A percentile compares a stretch with the other conserved stretches of the same genome.
phyloP scores from a whole-genome alignment of 2,797 vertebrate species.

The Megaceryle alcyon region DNA sequence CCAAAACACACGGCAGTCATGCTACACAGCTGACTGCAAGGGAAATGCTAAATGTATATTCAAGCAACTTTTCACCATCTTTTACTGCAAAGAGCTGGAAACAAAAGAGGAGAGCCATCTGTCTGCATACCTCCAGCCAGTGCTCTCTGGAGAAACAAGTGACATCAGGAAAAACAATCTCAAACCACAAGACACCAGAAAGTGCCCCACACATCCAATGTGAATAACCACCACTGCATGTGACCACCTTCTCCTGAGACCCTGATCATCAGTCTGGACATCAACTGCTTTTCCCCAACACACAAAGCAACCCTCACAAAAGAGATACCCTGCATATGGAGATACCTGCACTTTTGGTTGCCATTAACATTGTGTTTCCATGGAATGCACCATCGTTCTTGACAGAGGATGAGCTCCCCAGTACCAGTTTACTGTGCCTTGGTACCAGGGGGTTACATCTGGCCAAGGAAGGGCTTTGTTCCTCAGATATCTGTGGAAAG shows the following conservation, averaged over 20 bases:
- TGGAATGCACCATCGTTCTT: not conserved
- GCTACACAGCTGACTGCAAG: conserved; percentile 28
- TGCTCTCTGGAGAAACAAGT: not conserved
- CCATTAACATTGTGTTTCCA: not conserved
- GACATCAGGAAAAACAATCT: not conserved
- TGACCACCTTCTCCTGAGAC: not conserved
- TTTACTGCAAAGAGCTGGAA: conserved; percentile 22
- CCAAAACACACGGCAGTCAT: conserved; percentile 16
- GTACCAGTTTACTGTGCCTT: not conserved
- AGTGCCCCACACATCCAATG: not conserved
- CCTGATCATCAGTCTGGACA: not conserved
- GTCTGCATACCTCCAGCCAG: not conserved
- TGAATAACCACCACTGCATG: not conserved
- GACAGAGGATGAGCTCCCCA: not conserved
- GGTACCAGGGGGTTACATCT: not conserved
- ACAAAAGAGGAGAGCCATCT: not conserved
- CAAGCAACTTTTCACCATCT: conserved; percentile 36
- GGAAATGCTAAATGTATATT: conserved; percentile 24
- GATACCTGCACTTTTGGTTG: not conserved
- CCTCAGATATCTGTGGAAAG: not conserved
- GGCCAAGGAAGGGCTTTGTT: not conserved
- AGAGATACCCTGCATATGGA: accelerated
- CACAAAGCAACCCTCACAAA: not conserved
- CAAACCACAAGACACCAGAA: not conserved
- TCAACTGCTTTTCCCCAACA: not conserved